These are phyloP conservation scores for Platerodrilus igneus DNA, from an alignment of 2,888 invertebrate genomes.

Conservation along the genomic window DNA sequence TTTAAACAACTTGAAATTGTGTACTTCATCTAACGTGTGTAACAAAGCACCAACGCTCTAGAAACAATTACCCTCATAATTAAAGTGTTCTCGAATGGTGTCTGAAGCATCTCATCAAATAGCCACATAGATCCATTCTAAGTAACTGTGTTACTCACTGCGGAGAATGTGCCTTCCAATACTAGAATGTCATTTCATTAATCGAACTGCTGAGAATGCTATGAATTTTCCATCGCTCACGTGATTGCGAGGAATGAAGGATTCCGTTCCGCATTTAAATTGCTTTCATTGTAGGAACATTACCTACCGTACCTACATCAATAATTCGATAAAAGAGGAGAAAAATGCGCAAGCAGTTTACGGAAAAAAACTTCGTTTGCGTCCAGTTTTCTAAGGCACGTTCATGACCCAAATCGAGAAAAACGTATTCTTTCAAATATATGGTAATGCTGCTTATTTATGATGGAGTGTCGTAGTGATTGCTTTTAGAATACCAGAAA, in stretches of 20 bases:
- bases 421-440: too few relatives aligned
- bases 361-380: constrained; percentile 14
- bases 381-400: not conserved
- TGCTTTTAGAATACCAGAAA: constrained; percentile 28
- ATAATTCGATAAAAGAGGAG: constrained; percentile 17
- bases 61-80: constrained; percentile 29
- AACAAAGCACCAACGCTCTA: constrained; percentile 26
- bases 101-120: constrained; percentile 21
- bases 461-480: constrained; percentile 32
- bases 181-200: constrained; percentile 25
- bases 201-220: constrained; percentile 21
- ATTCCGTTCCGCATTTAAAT: constrained; percentile 25
- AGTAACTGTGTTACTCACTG: too few relatives aligned
- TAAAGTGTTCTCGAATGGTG: constrained; percentile 27
- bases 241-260: constrained; percentile 23
- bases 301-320: constrained; percentile 23
- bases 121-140: constrained; percentile 11
- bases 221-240: constrained; percentile 24
- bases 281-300: constrained; percentile 22
- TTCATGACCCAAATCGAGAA: too few relatives aligned
- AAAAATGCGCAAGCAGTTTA: constrained; percentile 15
- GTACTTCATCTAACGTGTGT: constrained; percentile 25
- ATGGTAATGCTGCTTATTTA: constrained; percentile 10
- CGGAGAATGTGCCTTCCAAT: constrained; percentile 12
- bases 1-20: constrained; percentile 21